phyloP scores from a whole-genome alignment of 2,797 vertebrate species.

The Poliocrania exsul region DNA sequence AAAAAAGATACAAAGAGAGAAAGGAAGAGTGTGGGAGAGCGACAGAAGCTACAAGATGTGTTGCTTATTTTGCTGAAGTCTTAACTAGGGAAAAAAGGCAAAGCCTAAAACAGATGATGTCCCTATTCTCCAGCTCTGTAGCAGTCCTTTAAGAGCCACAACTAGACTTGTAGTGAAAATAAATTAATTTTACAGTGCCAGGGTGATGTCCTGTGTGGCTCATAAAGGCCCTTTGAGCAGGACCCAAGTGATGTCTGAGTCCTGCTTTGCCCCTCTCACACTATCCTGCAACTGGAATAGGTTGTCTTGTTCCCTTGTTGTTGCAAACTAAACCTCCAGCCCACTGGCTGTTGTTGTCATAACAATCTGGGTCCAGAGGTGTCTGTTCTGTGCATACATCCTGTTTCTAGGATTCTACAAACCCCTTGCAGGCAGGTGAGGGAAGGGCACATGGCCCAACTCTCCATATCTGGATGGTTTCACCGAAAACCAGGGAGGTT shows the following conservation, averaged over 20 bases:
- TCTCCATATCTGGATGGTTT: not conserved
- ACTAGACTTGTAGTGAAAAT: not conserved
- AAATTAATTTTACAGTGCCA: not conserved
- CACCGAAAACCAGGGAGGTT: not conserved
- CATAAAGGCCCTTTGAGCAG: not conserved
- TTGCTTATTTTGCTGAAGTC: not conserved
- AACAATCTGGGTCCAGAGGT: not conserved
- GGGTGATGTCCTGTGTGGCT: not conserved
- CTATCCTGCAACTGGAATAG: not conserved
- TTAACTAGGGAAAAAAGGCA: not conserved
- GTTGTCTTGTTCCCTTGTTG: accelerated
- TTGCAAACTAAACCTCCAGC: not conserved
- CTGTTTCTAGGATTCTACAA: not conserved
- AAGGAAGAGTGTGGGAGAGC: not conserved
- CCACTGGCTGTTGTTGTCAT: not conserved
- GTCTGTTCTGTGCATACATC: not conserved
- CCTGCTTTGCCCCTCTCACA: not conserved
- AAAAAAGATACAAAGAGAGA: not conserved
- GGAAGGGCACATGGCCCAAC: not conserved
- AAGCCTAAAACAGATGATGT: not conserved
- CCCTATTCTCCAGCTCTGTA: not conserved
- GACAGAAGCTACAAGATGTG: not conserved
- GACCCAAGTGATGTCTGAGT: not conserved
- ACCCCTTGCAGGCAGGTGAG: not conserved
- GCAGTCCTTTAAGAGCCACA: not conserved